Evolutionary conservation across 2,797 vertebrate genomes (phyloP).

Genomic region (Aselliscus stoliczkanus): DNA sequence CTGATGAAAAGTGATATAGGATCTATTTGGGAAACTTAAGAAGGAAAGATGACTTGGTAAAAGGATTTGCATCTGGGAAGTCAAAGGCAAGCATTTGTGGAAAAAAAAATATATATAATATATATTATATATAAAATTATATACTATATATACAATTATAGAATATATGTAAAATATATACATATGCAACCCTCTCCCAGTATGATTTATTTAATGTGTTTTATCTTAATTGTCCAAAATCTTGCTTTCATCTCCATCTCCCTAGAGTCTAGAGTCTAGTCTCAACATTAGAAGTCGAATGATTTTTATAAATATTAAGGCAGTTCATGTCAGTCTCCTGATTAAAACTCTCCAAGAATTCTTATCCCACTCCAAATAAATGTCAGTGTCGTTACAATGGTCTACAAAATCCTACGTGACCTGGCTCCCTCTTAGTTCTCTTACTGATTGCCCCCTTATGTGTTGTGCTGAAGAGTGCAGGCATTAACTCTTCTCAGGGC

Average conservation of each 20-base stretch:
- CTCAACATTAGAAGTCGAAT: background rate
- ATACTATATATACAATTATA: background rate
- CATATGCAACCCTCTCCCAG: no score
- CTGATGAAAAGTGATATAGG: background rate
- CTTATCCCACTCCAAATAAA: background rate
- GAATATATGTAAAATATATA: no score
- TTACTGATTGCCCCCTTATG: rapidly evolving
- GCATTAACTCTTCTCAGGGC: background rate
- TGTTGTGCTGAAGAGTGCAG: background rate
- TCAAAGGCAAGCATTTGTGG: background rate
- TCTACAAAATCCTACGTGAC: background rate
- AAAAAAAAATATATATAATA: background rate
- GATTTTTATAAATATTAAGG: slow-evolving; percentile 20
- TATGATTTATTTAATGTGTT: slow-evolving; percentile 11
- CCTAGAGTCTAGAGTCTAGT: background rate
- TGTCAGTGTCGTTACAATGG: background rate
- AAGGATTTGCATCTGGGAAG: background rate
- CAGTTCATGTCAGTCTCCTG: background rate
- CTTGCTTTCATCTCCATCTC: background rate
- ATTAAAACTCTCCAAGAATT: background rate
- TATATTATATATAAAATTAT: no score
- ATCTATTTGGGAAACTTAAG: background rate
- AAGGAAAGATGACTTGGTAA: background rate
- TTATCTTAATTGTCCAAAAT: slow-evolving; percentile 15
- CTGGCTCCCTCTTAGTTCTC: background rate